These are phyloP conservation scores for Gulo gulo DNA, from an alignment of 2,113 vertebrate species.

Conservation along the genomic window DNA sequence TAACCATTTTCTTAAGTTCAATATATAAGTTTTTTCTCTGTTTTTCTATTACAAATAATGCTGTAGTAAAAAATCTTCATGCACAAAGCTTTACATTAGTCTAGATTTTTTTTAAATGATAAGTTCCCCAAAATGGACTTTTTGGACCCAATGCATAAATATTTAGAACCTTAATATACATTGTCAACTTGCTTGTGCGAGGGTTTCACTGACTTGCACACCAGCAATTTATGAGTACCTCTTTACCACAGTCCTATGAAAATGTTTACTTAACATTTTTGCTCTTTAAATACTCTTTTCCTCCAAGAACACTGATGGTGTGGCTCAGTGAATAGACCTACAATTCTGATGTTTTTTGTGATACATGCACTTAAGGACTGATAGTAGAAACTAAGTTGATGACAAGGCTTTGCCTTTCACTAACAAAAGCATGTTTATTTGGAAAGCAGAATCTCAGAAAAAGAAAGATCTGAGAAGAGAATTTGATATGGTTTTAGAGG, in stretches of 20 bases:
- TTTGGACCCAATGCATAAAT: neutral
- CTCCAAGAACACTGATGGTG: neutral
- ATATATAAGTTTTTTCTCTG: neutral
- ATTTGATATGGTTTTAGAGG: constrained; percentile 36
- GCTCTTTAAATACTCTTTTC: neutral
- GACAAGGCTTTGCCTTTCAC: constrained; percentile 8
- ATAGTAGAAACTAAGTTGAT: constrained; percentile 29
- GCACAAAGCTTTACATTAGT: neutral
- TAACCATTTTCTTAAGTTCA: neutral
- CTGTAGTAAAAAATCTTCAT: neutral
- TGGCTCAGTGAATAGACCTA: constrained; percentile 1
- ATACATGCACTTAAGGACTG: neutral
- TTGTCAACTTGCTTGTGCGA: neutral
- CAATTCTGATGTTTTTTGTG: constrained; percentile 17
- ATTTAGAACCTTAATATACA: neutral
- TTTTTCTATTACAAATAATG: constrained; percentile 7
- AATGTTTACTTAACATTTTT: constrained; percentile 5
- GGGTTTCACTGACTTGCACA: neutral
- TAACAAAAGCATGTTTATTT: constrained; percentile 40
- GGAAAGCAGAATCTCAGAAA: constrained; percentile 31
- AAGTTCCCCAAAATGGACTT: neutral
- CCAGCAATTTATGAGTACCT: neutral
- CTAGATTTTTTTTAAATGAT: neutral
- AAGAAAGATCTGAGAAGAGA: constrained; percentile 49
- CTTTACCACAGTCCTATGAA: neutral